These are phyloP conservation scores for Corapipo altera DNA, from an alignment of 2,113 vertebrate species.

Conservation along the genomic window DNA sequence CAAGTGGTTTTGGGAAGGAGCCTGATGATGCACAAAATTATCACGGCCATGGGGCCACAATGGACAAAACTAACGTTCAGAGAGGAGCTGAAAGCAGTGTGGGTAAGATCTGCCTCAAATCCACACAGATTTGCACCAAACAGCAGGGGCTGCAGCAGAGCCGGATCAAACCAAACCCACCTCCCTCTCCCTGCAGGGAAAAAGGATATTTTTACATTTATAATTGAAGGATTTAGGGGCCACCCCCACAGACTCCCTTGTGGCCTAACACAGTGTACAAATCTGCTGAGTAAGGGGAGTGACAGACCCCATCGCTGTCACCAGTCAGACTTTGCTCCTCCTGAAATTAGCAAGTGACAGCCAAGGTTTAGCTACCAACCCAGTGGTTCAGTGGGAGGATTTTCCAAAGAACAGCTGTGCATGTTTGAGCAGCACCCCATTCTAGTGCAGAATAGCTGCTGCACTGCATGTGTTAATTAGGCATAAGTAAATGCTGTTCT, in stretches of 20 bases:
- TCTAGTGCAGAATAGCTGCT: background rate
- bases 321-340: background rate
- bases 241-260: background rate
- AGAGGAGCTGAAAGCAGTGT: background rate
- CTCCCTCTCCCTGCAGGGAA: background rate
- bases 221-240: background rate
- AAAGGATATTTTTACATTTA: background rate
- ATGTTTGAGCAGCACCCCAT: background rate
- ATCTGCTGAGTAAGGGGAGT: background rate
- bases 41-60: background rate
- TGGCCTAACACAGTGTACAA: background rate
- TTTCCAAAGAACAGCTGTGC: background rate
- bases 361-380: background rate
- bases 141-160: accelerated
- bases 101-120: background rate
- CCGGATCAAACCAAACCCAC: background rate
- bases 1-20: background rate
- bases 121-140: background rate
- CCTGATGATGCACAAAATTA: accelerated
- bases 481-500: background rate
- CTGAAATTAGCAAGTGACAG: background rate
- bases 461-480: background rate
- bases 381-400: background rate
- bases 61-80: background rate
- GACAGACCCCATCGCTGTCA: background rate